Base-by-base conservation (phyloP, 2,797 vertebrate genomes). In the Xyrichtys novacula region DNA sequence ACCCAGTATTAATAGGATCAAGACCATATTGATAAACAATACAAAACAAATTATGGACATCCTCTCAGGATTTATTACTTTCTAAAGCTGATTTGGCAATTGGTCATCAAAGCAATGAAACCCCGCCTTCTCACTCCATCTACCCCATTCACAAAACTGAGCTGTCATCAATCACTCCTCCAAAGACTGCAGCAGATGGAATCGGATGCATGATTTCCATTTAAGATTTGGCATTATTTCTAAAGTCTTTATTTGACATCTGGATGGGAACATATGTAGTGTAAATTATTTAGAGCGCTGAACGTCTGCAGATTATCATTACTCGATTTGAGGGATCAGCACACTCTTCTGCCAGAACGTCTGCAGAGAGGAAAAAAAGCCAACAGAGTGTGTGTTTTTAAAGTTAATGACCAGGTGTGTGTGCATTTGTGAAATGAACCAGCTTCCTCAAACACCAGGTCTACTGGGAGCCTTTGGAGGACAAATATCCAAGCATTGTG, bases 391-490 rank as follows among this genome's bases (percentile, higher is more conserved):
- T 46, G 66, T 65, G 59, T 66, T 68, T 83, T 40, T 52, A 17
- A 14, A 50, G 64, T 49, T 76, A 76, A 81, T 65, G 69, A 43
- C 20, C 49, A 28, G 58, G 38, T 42, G 71, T 42, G 8, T 78
- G 63, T 70, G 29, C 57, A 52, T 61, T 42, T 71, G 73, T 60
- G 65, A 83, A 71, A 67, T 50, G 25, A 78, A 59, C 1, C 68
- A 49, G 63, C 68, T 68, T 75, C 70, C 42, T 69, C 76, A 85
- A 85, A 87, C 71, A 77, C 19, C 7, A n/a, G 20, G 5, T 31
- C 62, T 12, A 36, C 34, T 1, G 15, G 23, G 49, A 72, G 31
- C 22, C 15, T 42, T 31, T 28, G 23, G 47, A 74, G 34, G 56
- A 31, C 42, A 85, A 65, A 81, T 71, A 68, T 39, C 12, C 49